Percentiles rank a stretch among this genome's conserved stretches.
phyloP scores from a whole-genome alignment of 2,113 vertebrate species.

The Siphamia tubifer region DNA sequence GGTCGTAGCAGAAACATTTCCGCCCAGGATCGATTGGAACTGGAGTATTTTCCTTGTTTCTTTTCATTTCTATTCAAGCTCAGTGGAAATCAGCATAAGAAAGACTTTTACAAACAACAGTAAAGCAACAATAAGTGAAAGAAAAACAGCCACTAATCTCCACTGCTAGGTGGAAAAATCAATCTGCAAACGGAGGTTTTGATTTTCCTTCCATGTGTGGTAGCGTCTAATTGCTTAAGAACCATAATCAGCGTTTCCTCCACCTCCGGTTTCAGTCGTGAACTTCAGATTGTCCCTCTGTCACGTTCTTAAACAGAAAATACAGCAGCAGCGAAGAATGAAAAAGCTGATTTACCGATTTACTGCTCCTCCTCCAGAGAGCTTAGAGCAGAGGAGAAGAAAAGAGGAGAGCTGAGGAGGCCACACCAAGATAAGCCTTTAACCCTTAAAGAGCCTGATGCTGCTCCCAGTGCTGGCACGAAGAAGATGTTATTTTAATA shows the following conservation, averaged over 20 bases:
- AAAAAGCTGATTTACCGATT: constrained; percentile 44
- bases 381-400: constrained; percentile 17
- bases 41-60: too few relatives aligned
- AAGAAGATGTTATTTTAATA: too few relatives aligned
- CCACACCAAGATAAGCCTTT: constrained; percentile 56
- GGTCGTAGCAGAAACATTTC: too few relatives aligned
- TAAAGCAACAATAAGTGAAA: too few relatives aligned
- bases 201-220: constrained; percentile 6
- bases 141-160: too few relatives aligned
- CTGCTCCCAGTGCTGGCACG: too few relatives aligned
- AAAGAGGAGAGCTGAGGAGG: constrained; percentile 38
- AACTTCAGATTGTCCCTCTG: constrained; percentile 9
- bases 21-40: too few relatives aligned
- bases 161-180: constrained; percentile 1
- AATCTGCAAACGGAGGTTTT: constrained; percentile 19
- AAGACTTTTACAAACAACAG: too few relatives aligned
- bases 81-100: too few relatives aligned
- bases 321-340: constrained; percentile 18
- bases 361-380: constrained; percentile 47
- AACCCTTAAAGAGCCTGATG: too few relatives aligned
- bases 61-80: too few relatives aligned
- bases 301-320: constrained; percentile 34
- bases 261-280: constrained; percentile 20
- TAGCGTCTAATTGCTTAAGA: neutral
- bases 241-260: constrained; percentile 12